phyloP scores from a whole-genome alignment of 2,888 invertebrate species.

The Phymatocera aterrima region DNA sequence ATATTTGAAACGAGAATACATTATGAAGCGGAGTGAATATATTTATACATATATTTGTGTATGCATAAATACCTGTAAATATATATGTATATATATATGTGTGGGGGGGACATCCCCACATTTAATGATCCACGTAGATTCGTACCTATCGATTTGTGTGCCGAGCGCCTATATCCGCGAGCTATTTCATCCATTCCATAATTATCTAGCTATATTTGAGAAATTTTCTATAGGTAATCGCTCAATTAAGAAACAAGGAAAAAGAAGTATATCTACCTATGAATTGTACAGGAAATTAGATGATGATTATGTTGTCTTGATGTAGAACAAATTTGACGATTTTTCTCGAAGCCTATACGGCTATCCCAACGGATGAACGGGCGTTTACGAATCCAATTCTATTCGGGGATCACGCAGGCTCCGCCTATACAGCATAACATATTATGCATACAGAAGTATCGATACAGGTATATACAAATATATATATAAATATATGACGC shows the following conservation, averaged over 20 bases:
- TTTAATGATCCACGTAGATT: too few species aligned
- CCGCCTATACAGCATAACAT: constrained; percentile 35
- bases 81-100: constrained; percentile 36
- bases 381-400: too few species aligned
- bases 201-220: background rate
- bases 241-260: background rate
- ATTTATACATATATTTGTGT: too few species aligned
- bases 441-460: constrained; percentile 48
- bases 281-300: background rate
- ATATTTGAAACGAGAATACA: too few species aligned
- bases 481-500: constrained; percentile 19
- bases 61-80: constrained; percentile 30
- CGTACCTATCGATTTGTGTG: constrained; percentile 8
- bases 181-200: background rate
- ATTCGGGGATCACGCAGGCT: too few species aligned
- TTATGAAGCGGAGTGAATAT: too few species aligned
- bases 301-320: too few species aligned
- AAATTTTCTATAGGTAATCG: background rate
- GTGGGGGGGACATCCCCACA: too few species aligned
- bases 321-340: too few species aligned
- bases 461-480: constrained; percentile 49
- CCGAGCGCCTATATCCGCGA: background rate
- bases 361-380: too few species aligned
- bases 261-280: background rate
- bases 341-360: too few species aligned